These are phyloP conservation scores for Drosophila multiciliata DNA, from an alignment of 2,888 invertebrate species.

Conservation along the genomic window DNA sequence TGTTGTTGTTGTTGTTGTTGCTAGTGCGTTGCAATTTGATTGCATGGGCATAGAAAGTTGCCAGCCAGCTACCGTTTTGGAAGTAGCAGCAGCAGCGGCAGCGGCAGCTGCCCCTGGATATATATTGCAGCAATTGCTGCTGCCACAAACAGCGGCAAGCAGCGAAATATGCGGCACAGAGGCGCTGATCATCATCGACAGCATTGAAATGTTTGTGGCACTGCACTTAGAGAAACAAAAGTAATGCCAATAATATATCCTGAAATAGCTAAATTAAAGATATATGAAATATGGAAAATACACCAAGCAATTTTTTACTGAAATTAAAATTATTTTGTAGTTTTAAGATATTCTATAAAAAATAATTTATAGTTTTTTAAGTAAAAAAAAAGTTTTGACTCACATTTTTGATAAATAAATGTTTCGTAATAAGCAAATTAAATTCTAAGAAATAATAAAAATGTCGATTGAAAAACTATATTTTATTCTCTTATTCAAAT, in stretches of 20 bases:
- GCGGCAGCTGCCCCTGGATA: slow-evolving; percentile 1
- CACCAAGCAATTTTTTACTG: too few species aligned
- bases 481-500: background rate
- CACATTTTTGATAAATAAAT: background rate
- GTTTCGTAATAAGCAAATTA: background rate
- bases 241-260: background rate
- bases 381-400: too few species aligned
- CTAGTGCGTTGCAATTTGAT: slow-evolving; percentile 73
- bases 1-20: slow-evolving; percentile 37
- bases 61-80: slow-evolving; percentile 73
- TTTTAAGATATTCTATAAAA: background rate
- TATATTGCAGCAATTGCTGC: slow-evolving; percentile 27
- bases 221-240: background rate
- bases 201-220: slow-evolving; percentile 51
- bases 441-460: background rate
- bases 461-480: background rate
- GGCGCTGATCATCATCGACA: slow-evolving; percentile 31
- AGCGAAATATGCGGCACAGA: slow-evolving; percentile 65
- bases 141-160: slow-evolving; percentile 17
- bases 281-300: too few species aligned
- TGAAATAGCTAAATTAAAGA: too few species aligned
- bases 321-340: too few species aligned
- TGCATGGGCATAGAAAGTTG: slow-evolving; percentile 79
- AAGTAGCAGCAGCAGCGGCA: slow-evolving; percentile 9
- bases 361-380: background rate